phyloP scores from a whole-genome alignment of 2,797 vertebrate species.

The Selene dorsalis region DNA sequence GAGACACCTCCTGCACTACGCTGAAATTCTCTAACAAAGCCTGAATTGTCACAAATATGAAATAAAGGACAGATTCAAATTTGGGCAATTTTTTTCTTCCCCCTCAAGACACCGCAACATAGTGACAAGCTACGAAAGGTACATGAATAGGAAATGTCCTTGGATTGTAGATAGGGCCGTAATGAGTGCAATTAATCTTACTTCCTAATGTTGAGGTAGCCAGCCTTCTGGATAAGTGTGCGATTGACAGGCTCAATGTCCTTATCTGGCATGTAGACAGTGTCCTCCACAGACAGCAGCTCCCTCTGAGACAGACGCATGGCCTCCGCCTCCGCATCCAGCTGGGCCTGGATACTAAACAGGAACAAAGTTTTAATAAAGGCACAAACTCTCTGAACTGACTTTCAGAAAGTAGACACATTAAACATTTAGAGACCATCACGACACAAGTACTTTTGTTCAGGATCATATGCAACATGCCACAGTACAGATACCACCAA shows the following conservation, averaged over 20 bases:
- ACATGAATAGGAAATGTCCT: slow-evolving; percentile 17
- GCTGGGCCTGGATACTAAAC: slow-evolving; percentile 91
- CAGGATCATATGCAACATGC: neutral
- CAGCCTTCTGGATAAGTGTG: slow-evolving; percentile 96
- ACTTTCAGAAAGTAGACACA: neutral
- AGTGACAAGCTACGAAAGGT: neutral
- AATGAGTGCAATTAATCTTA: slow-evolving; percentile 77
- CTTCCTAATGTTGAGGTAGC: slow-evolving; percentile 98
- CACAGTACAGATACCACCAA: neutral
- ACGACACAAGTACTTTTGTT: neutral
- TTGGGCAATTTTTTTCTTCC: neutral
- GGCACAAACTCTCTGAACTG: neutral
- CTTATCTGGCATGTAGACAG: slow-evolving; percentile 92
- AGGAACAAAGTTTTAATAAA: slow-evolving; percentile 17
- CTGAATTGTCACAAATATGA: slow-evolving; percentile 2
- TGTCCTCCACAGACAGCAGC: slow-evolving; percentile 91
- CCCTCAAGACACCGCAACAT: neutral
- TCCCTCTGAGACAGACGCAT: slow-evolving; percentile 93
- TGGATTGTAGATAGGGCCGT: slow-evolving; percentile 15
- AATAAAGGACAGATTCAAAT: slow-evolving; percentile 18
- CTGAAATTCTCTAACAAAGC: slow-evolving; percentile 13
- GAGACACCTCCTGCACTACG: slow-evolving; percentile 10
- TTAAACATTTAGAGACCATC: neutral
- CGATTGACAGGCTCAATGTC: slow-evolving; percentile 90
- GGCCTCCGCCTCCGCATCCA: slow-evolving; percentile 91